These are phyloP conservation scores for Yponomeuta sedellus DNA, from an alignment of 2,888 invertebrate genomes.

Conservation along the genomic window DNA sequence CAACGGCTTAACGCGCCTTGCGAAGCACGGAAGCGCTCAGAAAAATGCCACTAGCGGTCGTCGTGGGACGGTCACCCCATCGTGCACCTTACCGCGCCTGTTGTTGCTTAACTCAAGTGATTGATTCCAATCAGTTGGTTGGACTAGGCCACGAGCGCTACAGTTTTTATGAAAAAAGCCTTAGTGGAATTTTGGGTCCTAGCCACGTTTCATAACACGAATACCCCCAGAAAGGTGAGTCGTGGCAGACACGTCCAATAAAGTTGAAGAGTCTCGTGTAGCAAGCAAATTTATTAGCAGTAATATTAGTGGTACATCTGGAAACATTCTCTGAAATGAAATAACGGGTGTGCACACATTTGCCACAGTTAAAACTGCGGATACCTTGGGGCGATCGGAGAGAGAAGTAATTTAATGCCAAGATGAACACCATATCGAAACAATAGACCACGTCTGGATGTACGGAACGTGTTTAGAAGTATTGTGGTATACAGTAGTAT, in stretches of 20 bases:
- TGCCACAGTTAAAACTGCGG: constrained; percentile 25
- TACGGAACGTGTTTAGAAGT: neutral
- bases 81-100: too few species aligned
- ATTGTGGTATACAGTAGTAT: neutral
- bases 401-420: constrained; percentile 13
- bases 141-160: too few species aligned
- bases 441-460: constrained; percentile 16
- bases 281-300: constrained; percentile 15
- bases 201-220: neutral
- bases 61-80: too few species aligned
- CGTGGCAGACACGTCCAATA: constrained; percentile 17
- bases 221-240: constrained; percentile 10
- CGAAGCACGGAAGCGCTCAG: too few species aligned
- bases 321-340: constrained; percentile 37
- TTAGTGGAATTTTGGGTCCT: neutral
- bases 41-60: too few species aligned
- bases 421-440: constrained; percentile 20
- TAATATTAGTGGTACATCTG: constrained; percentile 5
- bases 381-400: constrained; percentile 22
- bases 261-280: constrained; percentile 14
- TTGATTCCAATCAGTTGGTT: too few species aligned
- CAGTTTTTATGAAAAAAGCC: too few species aligned
- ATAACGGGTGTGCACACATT: constrained; percentile 48
- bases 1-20: too few species aligned
- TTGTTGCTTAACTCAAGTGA: too few species aligned